Evolutionary conservation across 2,888 invertebrate species (phyloP), one percentile per base, ranked within the genome.

Genomic region (Philhelius pedissequus): DNA sequence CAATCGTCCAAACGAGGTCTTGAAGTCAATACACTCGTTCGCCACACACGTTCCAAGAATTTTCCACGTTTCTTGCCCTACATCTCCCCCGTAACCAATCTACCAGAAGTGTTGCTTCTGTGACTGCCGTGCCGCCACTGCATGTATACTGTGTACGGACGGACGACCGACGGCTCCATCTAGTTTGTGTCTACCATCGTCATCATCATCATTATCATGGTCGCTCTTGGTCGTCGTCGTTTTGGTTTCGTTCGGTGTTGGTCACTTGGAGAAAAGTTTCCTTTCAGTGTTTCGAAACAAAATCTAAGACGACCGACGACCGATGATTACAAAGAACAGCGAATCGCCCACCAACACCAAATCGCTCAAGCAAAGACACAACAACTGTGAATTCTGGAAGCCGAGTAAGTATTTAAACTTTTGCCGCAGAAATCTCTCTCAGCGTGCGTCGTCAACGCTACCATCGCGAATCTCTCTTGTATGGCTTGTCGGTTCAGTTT

Each of bases 21-120:
- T 73, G 83, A 86, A 86, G 86, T 86, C 86, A 86, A 86, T 86
- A 86, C 80, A 86, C 86, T 86, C 86, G 83, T 71, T 84, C 73
- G 86, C 84, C 84, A 86, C 86, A 86, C 86, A 86, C 83, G 83
- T 86, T 86, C 86, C 86, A 86, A 86, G 86, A 86, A 86, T 86
- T 86, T 86, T 86, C 77, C 82, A 60, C 78, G 83, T 86, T 86
- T 81, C 86, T 81, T 86, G 80, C 86, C 83, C 80, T 86, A 77
- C 80, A 77, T 80, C 77, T 79, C 83, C 83, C 71, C 62, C 86
- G 56, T 76, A 60, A 40, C 75, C 80, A 75, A 68, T 73, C 62
- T 60, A 35, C 66, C 32, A 60, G 54, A 35, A 76, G 35, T 76
- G 52, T 52, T 79, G 64, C 74, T 70, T 79, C 60, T 64, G 74